A percentile compares a stretch with the other conserved stretches of the same genome.
These are phyloP conservation scores for Micromesistius poutassou DNA, from an alignment of 2,797 vertebrate genomes.

Conservation along the genomic window DNA sequence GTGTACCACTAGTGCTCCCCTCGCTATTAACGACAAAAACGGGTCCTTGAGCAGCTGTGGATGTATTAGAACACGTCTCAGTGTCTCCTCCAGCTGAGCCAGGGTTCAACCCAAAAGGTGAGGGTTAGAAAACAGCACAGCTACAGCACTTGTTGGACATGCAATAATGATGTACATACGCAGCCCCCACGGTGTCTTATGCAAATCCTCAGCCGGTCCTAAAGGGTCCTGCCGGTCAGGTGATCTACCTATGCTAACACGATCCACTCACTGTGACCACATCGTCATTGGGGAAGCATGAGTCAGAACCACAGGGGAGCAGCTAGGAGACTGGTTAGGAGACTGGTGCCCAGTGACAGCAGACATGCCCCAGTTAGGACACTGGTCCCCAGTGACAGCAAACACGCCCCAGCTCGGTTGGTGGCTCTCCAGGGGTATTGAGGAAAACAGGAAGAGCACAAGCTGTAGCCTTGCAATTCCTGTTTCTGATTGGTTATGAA, in stretches of 20 bases:
- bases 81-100: conserved; percentile 33
- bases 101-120: conserved; percentile 34
- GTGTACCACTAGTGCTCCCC: conserved; percentile 46
- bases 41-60: conserved; percentile 46
- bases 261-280: conserved; percentile 72
- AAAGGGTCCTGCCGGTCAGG: conserved; percentile 20
- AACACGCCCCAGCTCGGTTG: not conserved
- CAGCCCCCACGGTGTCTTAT: conserved; percentile 47
- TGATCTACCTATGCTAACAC: conserved; percentile 62
- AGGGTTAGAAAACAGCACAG: conserved; percentile 1
- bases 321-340: not conserved
- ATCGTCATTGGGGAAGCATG: conserved; percentile 13
- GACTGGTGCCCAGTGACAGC: not conserved
- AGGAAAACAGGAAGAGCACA: not conserved
- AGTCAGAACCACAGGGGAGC: not conserved
- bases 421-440: not conserved
- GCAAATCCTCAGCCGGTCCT: conserved; percentile 49
- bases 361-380: not conserved
- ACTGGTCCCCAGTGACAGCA: not conserved
- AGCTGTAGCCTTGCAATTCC: not conserved
- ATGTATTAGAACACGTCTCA: conserved; percentile 49
- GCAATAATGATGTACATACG: conserved; percentile 19
- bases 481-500: not conserved
- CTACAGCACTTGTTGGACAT: conserved; percentile 29
- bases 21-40: conserved; percentile 26